Conservation (phyloP, 2,113 vertebrate species). For the Narcine bancroftii region DNA sequence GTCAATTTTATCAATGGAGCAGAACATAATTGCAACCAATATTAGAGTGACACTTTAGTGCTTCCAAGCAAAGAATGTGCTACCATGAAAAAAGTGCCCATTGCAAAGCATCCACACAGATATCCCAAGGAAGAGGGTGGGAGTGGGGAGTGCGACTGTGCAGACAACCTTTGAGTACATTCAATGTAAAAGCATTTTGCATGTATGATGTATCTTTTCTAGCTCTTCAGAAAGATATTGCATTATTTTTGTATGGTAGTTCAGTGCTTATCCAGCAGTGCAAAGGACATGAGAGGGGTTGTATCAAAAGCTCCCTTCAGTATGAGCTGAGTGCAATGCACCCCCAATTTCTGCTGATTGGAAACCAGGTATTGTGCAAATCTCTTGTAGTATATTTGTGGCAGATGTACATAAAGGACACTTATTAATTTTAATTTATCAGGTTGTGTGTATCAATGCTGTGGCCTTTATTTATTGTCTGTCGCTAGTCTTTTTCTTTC, state of each 20-base stretch:
- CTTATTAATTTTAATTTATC: too few species aligned
- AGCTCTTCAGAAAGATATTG: neutral
- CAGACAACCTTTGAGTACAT: neutral
- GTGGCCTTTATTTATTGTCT: too few species aligned
- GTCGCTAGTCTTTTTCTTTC: too few species aligned
- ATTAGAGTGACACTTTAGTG: too few species aligned
- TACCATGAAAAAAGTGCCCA: too few species aligned
- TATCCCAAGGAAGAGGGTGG: too few species aligned
- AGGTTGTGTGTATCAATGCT: too few species aligned
- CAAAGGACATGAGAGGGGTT: neutral
- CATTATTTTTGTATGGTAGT: neutral
- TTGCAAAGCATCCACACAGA: too few species aligned
- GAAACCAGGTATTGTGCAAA: neutral
- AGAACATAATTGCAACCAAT: too few species aligned
- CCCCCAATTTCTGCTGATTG: neutral
- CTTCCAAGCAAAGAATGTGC: too few species aligned
- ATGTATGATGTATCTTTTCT: neutral
- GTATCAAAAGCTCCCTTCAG: neutral
- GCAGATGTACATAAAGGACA: neutral
- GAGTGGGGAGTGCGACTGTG: too few species aligned
- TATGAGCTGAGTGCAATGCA: neutral
- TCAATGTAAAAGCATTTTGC: neutral
- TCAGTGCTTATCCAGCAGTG: neutral
- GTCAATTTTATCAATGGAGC: too few species aligned
- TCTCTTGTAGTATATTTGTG: neutral